Conservation (phyloP, 2,888 invertebrate species). For the Sinhomidia bicolor region DNA sequence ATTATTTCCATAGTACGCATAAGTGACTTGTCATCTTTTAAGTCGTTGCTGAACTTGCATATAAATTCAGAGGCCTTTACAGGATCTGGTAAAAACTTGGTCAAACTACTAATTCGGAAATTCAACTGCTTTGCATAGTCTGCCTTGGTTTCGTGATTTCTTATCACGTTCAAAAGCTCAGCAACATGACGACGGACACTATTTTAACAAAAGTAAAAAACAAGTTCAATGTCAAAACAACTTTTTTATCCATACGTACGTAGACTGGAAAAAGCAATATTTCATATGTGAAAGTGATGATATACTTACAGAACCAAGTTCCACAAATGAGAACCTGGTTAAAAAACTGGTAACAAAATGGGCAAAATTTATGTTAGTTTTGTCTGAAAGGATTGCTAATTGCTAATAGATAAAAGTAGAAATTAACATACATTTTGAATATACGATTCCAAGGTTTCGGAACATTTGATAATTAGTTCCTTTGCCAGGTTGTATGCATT, state of each 20-base stretch:
- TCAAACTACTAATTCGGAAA: constrained; percentile 83
- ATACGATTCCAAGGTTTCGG: constrained; percentile 95
- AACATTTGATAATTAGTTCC: constrained; percentile 94
- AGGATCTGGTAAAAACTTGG: constrained; percentile 94
- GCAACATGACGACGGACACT: constrained; percentile 91
- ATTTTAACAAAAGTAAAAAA: constrained; percentile 72
- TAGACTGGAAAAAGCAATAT: too few species aligned
- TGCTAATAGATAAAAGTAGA: constrained; percentile 81
- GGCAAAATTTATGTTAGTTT: too few species aligned
- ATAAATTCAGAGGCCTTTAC: constrained; percentile 95
- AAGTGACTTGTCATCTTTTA: constrained; percentile 87
- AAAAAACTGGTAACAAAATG: constrained; percentile 90
- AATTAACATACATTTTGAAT: constrained; percentile 91
- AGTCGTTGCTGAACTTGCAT: constrained; percentile 90
- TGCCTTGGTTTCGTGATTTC: constrained; percentile 81
- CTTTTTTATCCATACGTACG: too few species aligned
- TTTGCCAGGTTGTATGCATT: constrained; percentile 95
- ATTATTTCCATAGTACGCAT: constrained; percentile 92
- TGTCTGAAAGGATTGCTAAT: too few species aligned
- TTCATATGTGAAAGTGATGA: too few species aligned
- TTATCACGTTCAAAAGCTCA: constrained; percentile 86
- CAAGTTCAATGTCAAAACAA: neutral
- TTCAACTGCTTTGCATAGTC: constrained; percentile 88
- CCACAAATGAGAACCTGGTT: constrained; percentile 95
- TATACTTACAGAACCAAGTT: neutral